A percentile compares a stretch with the other conserved stretches of the same genome.
Evolutionary conservation across 2,888 invertebrate species (phyloP).

Genomic region (Emmelina monodactyla): DNA sequence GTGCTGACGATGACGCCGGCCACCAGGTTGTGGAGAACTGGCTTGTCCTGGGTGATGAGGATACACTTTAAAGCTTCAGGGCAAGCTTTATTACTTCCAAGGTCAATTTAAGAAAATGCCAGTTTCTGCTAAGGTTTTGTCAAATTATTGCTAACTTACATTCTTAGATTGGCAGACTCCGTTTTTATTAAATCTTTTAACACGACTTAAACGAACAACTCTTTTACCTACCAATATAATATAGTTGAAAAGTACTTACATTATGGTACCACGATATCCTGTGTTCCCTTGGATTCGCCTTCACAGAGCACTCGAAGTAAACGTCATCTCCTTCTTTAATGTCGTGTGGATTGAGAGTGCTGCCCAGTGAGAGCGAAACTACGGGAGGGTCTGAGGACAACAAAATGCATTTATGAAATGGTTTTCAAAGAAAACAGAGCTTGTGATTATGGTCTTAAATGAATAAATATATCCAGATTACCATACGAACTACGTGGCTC

Average conservation of each 20-base stretch:
- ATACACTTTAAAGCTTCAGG: too few species aligned
- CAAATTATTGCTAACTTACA: too few species aligned
- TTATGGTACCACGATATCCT: conserved; percentile 90
- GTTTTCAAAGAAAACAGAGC: conserved; percentile 1
- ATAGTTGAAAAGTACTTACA: too few species aligned
- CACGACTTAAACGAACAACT: too few species aligned
- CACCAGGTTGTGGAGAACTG: conserved; percentile 82
- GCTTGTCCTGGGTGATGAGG: conserved; percentile 77
- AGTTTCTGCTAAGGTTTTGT: too few species aligned
- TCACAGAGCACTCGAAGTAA: conserved; percentile 87
- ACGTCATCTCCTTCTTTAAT: conserved; percentile 93
- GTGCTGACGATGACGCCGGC: conserved; percentile 88
- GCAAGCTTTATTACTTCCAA: too few species aligned
- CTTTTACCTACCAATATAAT: too few species aligned
- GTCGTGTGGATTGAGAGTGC: conserved; percentile 83
- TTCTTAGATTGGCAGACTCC: too few species aligned
- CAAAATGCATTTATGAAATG: neutral
- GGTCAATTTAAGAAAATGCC: too few species aligned
- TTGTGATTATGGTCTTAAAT: neutral
- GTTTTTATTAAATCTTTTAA: too few species aligned
- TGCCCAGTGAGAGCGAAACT: conserved; percentile 82
- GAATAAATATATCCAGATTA: neutral
- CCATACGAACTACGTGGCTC: too few species aligned
- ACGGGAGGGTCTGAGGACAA: conserved; percentile 75
- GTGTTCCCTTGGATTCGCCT: conserved; percentile 84